Base-by-base conservation (phyloP, 2,888 invertebrate species). In the Nysson spinosus region DNA sequence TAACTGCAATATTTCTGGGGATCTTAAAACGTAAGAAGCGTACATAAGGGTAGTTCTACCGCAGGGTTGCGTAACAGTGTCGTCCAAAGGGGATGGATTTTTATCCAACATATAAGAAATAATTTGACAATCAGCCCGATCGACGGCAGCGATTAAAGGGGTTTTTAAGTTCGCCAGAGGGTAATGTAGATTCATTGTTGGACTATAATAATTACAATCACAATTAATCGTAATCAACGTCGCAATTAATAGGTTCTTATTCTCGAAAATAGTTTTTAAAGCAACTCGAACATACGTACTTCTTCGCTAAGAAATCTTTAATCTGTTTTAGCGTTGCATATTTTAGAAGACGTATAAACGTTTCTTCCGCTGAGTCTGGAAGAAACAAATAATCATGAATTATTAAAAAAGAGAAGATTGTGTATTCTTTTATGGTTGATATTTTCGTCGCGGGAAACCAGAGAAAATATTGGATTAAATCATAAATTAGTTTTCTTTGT, bases 21-120 rank as follows among this genome's bases (percentile, higher is more conserved):
- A 63, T 17, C 54, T 62, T 6, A 73, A 54, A 37, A 32, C 54
- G 28, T 35, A 74, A 0, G 79, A 60, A 3, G 80, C 80, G 20
- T 78, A 72, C 80, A 80, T 80, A 0, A 80, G 50, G 4, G 67
- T 72, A 0, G 79, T 80, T 51, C 63, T 77, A 12, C 69, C 63
- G 3, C 60, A 75, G 1, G 71, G 71, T 28, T 80, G 77, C 0
- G 75, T 74, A 11, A 55, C 3, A 0, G 72, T 66, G 0, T 66
- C 61, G 16, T 79, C 58, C 22, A 80, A 22, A 14, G 50, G n/a
- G 0, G 52, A 54, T 1, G 73, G 56, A 19, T 65, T 43, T 30
- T 61, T 78, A 12, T 78, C 78, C 7, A 80, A 40, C 7, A 80
- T 14, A 2, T 57, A 44, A 0, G 67, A 17, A 1, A 80, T 52